Conservation (phyloP, 2,113 vertebrate genomes). For the Chascanopsetta lugubris region DNA sequence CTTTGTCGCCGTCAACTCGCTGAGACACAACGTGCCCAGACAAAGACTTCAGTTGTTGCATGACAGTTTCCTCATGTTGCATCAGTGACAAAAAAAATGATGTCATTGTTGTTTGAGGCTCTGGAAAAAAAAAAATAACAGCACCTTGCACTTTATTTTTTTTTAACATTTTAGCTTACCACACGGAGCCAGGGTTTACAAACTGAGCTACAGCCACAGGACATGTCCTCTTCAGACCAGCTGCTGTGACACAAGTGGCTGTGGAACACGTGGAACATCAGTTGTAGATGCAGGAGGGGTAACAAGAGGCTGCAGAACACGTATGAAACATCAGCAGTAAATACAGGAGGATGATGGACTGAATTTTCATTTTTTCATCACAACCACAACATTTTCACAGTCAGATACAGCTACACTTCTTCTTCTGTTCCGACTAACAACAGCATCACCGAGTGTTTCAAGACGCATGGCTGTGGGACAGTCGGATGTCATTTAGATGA, state of each 20-base stretch:
- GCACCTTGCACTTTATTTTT: not conserved
- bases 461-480: no score
- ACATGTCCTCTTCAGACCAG: no score
- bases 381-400: not conserved
- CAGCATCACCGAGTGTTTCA: no score
- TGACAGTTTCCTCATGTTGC: constrained; percentile 51
- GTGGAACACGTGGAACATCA: no score
- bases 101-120: constrained; percentile 13
- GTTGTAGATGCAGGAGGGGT: no score
- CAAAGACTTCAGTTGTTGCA: constrained; percentile 28
- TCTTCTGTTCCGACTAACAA: no score
- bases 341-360: not conserved
- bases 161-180: not conserved
- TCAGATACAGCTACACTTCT: no score
- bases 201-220: no score
- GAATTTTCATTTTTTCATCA: not conserved
- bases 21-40: constrained; percentile 30
- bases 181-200: not conserved
- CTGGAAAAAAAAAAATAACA: constrained; percentile 12
- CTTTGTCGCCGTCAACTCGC: constrained; percentile 10
- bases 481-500: no score
- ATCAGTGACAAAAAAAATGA: constrained; percentile 23
- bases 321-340: no score
- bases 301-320: no score
- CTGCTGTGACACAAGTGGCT: no score